Percentiles rank a stretch among this genome's conserved stretches.
Evolutionary conservation across 2,797 vertebrate species (phyloP).

Genomic region (Phalanger gymnotis): DNA sequence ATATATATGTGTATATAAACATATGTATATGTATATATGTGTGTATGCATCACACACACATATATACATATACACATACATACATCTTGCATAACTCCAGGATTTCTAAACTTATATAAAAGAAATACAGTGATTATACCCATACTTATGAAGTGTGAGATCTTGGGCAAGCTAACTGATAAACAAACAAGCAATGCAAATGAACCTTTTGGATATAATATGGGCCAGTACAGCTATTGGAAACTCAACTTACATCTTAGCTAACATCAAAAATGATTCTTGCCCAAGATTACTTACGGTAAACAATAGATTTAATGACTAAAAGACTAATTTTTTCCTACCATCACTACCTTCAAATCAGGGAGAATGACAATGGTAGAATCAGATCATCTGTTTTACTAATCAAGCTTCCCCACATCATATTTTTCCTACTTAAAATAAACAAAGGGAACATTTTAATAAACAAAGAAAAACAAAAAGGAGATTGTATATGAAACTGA

Average conservation of each 20-base stretch:
- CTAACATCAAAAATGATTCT: rapidly evolving
- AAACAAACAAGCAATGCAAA: constrained; percentile 9
- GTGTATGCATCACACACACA: too few species aligned
- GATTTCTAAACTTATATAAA: not conserved
- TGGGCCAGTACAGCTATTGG: constrained; percentile 29
- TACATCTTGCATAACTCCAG: not conserved
- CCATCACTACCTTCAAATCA: constrained; percentile 2
- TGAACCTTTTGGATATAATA: not conserved
- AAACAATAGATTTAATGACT: constrained; percentile 7
- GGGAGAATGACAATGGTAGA: constrained; percentile 33
- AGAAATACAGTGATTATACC: constrained; percentile 31
- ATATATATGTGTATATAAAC: not conserved
- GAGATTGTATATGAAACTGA: not conserved
- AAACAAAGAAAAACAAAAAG: not conserved
- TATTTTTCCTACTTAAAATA: not conserved
- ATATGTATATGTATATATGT: not conserved
- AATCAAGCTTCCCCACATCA: constrained; percentile 39
- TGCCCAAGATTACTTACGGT: not conserved
- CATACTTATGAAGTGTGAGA: not conserved
- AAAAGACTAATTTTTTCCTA: constrained; percentile 13
- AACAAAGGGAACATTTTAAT: not conserved
- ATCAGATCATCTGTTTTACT: constrained; percentile 30
- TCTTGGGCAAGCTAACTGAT: not conserved
- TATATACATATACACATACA: too few species aligned
- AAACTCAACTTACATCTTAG: not conserved